These are phyloP conservation scores for Diorhabda sublineata DNA, from an alignment of 1,140 invertebrate genomes.

Conservation along the genomic window DNA sequence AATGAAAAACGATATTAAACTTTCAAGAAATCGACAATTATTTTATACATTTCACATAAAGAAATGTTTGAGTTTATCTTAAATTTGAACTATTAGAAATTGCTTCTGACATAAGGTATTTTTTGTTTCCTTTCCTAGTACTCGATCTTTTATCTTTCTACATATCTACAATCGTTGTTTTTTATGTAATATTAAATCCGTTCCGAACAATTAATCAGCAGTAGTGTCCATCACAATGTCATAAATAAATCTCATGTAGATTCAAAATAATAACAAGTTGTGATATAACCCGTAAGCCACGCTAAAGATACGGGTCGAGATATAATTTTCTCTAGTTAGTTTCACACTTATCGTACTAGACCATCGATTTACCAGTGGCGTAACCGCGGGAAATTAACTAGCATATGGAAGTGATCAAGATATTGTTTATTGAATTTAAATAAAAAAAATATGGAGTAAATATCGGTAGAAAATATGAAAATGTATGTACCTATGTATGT, in stretches of 20 bases:
- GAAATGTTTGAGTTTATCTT: too few species aligned
- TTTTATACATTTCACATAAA: too few species aligned
- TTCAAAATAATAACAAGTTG: slow-evolving; percentile 10
- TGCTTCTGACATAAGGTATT: too few species aligned
- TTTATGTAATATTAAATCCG: not conserved
- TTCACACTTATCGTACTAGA: not conserved
- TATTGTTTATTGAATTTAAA: not conserved
- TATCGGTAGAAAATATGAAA: too few species aligned
- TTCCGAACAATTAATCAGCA: not conserved
- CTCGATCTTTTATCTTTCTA: not conserved
- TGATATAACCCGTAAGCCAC: slow-evolving; percentile 7
- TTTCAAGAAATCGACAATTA: too few species aligned
- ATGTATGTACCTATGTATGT: too few species aligned
- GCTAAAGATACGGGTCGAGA: slow-evolving; percentile 3
- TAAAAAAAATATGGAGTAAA: too few species aligned
- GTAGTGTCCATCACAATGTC: not conserved
- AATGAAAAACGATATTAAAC: too few species aligned
- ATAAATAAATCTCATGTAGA: not conserved
- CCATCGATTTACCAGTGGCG: not conserved
- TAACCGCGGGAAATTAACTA: too few species aligned
- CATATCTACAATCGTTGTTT: not conserved
- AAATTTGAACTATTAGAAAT: too few species aligned
- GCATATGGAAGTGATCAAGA: not conserved
- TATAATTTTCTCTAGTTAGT: slow-evolving; percentile 13
- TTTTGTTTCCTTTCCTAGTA: too few species aligned